Evolutionary conservation across 2,888 invertebrate genomes (phyloP).

Genomic region (Xestobium rufovillosum): DNA sequence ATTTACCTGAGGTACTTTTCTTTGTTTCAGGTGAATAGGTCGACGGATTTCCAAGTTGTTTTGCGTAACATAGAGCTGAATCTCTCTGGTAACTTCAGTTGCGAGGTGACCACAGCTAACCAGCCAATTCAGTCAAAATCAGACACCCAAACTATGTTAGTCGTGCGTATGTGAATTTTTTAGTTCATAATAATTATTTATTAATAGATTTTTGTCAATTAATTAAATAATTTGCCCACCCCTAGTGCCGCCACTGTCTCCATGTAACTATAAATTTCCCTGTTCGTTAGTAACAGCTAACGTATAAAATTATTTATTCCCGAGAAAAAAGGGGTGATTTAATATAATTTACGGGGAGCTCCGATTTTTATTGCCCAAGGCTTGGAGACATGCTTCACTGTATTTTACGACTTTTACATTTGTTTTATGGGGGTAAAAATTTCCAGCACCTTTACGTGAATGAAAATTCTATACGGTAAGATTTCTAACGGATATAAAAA

Average conservation of each 20-base stretch:
- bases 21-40: slow-evolving; percentile 56
- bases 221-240: not conserved
- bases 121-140: slow-evolving; percentile 62
- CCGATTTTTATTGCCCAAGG: too few relatives aligned
- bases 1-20: not conserved
- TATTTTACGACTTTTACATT: too few relatives aligned
- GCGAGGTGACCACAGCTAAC: slow-evolving; percentile 67
- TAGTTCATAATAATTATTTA: slow-evolving; percentile 2
- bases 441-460: too few relatives aligned
- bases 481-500: too few relatives aligned
- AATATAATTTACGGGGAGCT: too few relatives aligned
- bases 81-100: slow-evolving; percentile 69
- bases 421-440: too few relatives aligned
- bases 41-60: slow-evolving; percentile 67
- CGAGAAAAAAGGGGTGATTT: too few relatives aligned
- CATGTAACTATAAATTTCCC: not conserved
- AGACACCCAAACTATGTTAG: slow-evolving; percentile 58
- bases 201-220: slow-evolving; percentile 1
- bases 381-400: too few relatives aligned
- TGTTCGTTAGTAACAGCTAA: too few relatives aligned
- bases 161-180: slow-evolving; percentile 59
- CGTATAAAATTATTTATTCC: too few relatives aligned
- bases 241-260: not conserved
- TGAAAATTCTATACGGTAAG: too few relatives aligned
- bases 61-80: slow-evolving; percentile 62